Base-by-base conservation (phyloP, 1,140 invertebrate species). In the Hycleus cichorii region DNA sequence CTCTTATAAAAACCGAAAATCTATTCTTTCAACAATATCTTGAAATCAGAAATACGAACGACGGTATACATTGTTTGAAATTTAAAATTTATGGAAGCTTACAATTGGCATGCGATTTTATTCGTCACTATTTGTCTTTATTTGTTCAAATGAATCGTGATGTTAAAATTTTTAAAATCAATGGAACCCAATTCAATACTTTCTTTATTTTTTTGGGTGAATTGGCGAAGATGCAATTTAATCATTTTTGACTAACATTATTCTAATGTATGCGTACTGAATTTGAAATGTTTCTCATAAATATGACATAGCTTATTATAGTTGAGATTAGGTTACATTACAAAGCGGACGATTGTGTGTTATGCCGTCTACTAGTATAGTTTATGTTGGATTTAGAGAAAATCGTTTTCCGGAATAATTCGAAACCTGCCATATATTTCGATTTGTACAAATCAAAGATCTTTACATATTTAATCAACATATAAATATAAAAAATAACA, bases 401-500 rank as follows among this genome's bases (percentile, higher is more conserved):
- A 53, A 53, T 53, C 51, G 51, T 53, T 53, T 53, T 53, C 51
- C 51, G 51, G 51, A 53, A 53, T 53, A 53, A 53, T 53, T 45
- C 51, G 45, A 45, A 42, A 45, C 51, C 42, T 32, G 45, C 43
- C 46, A 53, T 53, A 53, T 44, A 53, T 53, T 53, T 53, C 51
- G 51, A 53, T 53, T 7, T 18, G 18, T 18, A 18, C 51, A 45
- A 44, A 53, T 53, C 51, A 53, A 53, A 53, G 45, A 53, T 53
- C 51, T 32, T 53, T 53, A 32, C 32, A 32, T 32, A 32, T 7
- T 7, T 4, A 32, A 32, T 32, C 7, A 32, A 32, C 32, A 32
- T 5, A 32, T 32, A 4, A 32, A 32, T 32, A 4, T 7, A 32
- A 7, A 32, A 7, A 32, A 32, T 32, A 5, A 4, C 7, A 32